Base-by-base conservation (phyloP, 1,140 invertebrate genomes). In the Drosophila melanogaster region DNA sequence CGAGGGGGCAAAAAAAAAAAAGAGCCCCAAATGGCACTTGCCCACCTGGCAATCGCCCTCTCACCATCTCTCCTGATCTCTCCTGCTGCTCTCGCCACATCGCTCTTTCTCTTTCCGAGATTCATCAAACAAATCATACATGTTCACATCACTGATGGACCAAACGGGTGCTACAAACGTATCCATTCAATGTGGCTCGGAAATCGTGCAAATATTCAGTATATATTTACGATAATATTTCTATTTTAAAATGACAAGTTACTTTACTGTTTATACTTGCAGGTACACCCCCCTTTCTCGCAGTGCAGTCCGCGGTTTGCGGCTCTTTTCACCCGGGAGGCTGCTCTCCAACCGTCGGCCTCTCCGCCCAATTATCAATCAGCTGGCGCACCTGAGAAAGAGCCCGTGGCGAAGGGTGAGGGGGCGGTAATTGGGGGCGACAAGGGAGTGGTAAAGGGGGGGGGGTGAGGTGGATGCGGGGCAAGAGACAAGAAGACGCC, bases 21-120 rank as follows among this genome's bases (percentile, higher is more conserved):
- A 77, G 83, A 85, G 81, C 75, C 86, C 66, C 77, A 81, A 86
- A 87, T 73, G 78, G 83, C 70, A 87, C 81, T 86, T 85, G 83
- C 79, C 70, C 64, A 67, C 59, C 64, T 67, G 58, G 59, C 59
- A 24, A 49, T 49, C 46, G 38, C 26, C 55, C 11, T 24, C 61
- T 65, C 61, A n/a, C 50, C 43, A 35, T 43, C 64, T 66, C 64
- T 66, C 60, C 77, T 49, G 55, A 60, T 44, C 53, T 57, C 38
- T 70, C 57, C 55, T 40, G 54, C 61, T 75, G 59, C 61, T 75
- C 51, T 50, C 47, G 10, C 46, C 46, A 30, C 22, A n/a, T 22
- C 69, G 19, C 26, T 40, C 17, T 33, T 17, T 38, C 47, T 54
- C 58, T n/a, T n/a, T 46, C n/a, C 49, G 30, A 47, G 33, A 49